Evolutionary conservation across 2,797 vertebrate species (phyloP).

Genomic region (Anisognathus igniventris): DNA sequence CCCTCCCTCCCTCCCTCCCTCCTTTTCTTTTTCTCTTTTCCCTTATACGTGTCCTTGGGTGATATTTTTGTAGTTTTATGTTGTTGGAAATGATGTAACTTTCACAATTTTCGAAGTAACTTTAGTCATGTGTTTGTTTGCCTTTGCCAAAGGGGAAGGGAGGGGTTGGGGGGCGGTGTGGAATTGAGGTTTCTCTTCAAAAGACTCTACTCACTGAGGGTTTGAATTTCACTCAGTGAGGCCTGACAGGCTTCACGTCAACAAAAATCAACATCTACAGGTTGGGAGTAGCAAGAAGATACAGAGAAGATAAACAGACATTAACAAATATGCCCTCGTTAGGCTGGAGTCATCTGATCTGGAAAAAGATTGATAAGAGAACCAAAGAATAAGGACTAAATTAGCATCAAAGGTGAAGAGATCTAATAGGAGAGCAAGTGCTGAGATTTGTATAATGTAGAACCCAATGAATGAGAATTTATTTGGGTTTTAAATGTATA

Average conservation of each 20-base stretch:
- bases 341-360: neutral
- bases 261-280: neutral
- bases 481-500: neutral
- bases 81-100: neutral
- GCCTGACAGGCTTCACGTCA: neutral
- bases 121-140: neutral
- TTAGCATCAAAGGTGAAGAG: neutral
- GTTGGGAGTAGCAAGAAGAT: neutral
- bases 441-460: neutral
- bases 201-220: neutral
- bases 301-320: neutral
- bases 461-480: neutral
- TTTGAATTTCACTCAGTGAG: neutral
- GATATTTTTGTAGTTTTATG: neutral
- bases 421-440: neutral
- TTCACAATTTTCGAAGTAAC: neutral
- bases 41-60: neutral
- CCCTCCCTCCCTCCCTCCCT: neutral
- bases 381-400: neutral
- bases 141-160: neutral
- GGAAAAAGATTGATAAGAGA: neutral
- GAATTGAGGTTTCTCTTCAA: neutral
- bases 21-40: neutral
- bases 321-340: neutral
- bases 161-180: fast-evolving